These are phyloP conservation scores for Oenanthe melanoleuca DNA, from an alignment of 2,113 vertebrate genomes.

Conservation along the genomic window DNA sequence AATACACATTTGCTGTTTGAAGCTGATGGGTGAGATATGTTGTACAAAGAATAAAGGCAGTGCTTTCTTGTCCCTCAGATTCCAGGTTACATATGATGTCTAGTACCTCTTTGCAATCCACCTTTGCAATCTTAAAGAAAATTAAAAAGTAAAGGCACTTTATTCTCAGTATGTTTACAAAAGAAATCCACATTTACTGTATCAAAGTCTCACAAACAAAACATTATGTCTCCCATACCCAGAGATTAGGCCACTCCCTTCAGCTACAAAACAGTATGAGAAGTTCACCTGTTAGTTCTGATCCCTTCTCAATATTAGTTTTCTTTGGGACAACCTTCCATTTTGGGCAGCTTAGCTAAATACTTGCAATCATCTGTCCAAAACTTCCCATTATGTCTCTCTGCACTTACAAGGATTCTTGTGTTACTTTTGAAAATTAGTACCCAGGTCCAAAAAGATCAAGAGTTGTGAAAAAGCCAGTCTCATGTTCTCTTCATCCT, in stretches of 20 bases:
- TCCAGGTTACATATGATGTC: conserved; percentile 97
- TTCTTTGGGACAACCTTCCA: neutral
- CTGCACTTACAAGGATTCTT: neutral
- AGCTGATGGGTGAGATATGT: conserved; percentile 97
- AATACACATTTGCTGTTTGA: conserved; percentile 90
- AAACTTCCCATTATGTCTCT: neutral
- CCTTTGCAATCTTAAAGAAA: conserved; percentile 86
- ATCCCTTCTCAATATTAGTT: neutral
- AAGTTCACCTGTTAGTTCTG: neutral
- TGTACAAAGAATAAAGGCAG: conserved; percentile 95
- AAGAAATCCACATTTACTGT: neutral
- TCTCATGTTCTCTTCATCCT: neutral
- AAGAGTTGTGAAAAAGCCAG: neutral
- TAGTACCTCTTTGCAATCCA: conserved; percentile 94
- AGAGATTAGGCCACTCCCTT: neutral
- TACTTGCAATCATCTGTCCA: neutral
- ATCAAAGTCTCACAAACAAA: neutral
- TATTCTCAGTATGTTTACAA: neutral
- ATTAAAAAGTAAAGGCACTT: conserved; percentile 3
- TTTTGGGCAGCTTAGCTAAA: neutral
- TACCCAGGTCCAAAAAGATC: neutral
- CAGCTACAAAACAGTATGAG: neutral
- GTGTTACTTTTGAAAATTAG: neutral
- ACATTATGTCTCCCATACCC: accelerated
- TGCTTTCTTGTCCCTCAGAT: conserved; percentile 93